Conservation (phyloP, 2,797 vertebrate species). For the Mus caroli region DNA sequence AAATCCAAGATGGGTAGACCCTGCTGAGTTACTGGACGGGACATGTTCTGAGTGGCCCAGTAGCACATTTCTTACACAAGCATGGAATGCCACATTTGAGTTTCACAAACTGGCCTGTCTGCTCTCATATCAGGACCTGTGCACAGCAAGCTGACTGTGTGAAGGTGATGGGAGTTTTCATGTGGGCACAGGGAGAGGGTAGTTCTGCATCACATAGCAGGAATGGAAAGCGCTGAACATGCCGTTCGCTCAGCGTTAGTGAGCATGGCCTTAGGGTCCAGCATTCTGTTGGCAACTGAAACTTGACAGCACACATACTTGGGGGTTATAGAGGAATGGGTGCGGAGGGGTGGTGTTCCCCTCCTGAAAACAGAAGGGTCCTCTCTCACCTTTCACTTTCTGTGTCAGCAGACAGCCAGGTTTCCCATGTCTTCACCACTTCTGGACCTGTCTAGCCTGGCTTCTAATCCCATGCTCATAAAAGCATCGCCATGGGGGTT, state of each 20-base stretch:
- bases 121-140: neutral
- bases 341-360: rapidly evolving
- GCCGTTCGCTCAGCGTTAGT: neutral
- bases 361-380: rapidly evolving
- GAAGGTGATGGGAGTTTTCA: neutral
- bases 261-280: neutral
- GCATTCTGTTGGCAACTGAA: neutral
- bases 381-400: neutral
- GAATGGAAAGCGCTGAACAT: neutral
- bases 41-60: neutral
- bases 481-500: neutral
- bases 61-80: neutral
- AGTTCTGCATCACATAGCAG: neutral
- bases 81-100: neutral
- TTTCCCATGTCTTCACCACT: neutral
- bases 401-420: neutral
- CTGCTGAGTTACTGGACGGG: neutral
- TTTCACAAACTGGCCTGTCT: constrained; percentile 24
- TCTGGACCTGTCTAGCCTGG: neutral
- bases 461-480: neutral
- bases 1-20: neutral
- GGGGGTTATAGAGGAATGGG: too few relatives aligned
- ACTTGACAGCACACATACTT: neutral
- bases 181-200: rapidly evolving
- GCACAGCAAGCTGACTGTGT: too few relatives aligned